Conservation (phyloP, 2,888 invertebrate species). For the Tridacna crocea region DNA sequence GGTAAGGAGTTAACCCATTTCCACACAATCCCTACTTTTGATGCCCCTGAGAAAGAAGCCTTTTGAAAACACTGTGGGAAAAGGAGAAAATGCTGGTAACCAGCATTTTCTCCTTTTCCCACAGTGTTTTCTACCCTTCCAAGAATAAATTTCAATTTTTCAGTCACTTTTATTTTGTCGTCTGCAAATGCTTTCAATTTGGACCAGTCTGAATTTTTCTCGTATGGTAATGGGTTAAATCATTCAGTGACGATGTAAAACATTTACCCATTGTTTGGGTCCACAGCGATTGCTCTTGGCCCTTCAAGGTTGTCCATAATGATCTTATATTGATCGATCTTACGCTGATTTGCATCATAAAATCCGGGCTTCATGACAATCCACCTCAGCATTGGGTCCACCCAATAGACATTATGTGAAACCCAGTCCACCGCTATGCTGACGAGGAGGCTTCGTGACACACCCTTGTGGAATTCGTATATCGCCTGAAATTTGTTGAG, state of each 20-base stretch:
- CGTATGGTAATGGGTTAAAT: not conserved
- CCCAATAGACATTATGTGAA: constrained; percentile 59
- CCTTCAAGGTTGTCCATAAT: constrained; percentile 22
- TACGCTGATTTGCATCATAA: not conserved
- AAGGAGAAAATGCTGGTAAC: not conserved
- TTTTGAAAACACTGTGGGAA: no score
- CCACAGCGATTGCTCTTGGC: constrained; percentile 57
- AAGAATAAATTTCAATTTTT: not conserved
- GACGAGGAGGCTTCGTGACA: not conserved
- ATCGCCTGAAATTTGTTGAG: not conserved
- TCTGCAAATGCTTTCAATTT: not conserved
- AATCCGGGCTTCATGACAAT: constrained; percentile 55
- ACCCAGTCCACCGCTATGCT: constrained; percentile 58
- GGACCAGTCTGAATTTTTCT: not conserved
- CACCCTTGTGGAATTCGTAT: not conserved
- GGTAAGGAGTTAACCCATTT: no score
- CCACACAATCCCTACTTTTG: no score
- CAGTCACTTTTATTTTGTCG: not conserved
- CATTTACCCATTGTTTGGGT: constrained; percentile 53
- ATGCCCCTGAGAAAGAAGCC: no score
- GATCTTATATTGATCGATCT: constrained; percentile 27
- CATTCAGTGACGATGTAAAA: not conserved
- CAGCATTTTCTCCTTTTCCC: not conserved
- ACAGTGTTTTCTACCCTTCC: not conserved
- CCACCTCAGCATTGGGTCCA: constrained; percentile 46